Evolutionary conservation across 2,888 invertebrate genomes (phyloP).

Genomic region (Danaus chrysippus): DNA sequence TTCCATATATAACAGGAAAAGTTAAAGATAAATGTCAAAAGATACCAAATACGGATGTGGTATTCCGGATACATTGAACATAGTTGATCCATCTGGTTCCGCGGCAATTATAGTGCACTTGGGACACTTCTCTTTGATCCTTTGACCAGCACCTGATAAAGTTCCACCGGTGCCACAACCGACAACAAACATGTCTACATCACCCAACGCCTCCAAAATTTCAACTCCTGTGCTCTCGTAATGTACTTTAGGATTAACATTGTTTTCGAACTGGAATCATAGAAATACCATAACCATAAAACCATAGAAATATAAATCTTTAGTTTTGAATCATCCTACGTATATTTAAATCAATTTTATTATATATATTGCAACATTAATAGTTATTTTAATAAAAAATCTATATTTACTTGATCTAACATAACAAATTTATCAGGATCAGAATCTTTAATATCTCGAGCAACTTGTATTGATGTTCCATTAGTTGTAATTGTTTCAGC

Average conservation of each 20-base stretch:
- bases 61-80: conserved; percentile 37
- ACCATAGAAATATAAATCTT: background rate
- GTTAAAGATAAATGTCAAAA: background rate
- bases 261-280: conserved; percentile 86
- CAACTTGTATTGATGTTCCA: conserved; percentile 29
- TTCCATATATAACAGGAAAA: background rate
- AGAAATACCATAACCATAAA: background rate
- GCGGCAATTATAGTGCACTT: conserved; percentile 87
- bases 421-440: conserved; percentile 35
- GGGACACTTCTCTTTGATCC: conserved; percentile 88
- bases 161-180: conserved; percentile 97
- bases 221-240: conserved; percentile 95
- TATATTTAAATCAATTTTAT: too few relatives aligned
- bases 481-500: conserved; percentile 91
- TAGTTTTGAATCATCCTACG: too few relatives aligned
- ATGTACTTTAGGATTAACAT: conserved; percentile 95
- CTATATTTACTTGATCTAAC: conserved; percentile 69
- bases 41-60: conserved; percentile 41
- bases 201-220: conserved; percentile 83
- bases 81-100: conserved; percentile 91
- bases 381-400: background rate
- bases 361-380: background rate
- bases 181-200: conserved; percentile 87
- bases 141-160: conserved; percentile 90
- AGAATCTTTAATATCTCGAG: conserved; percentile 30